phyloP scores from a whole-genome alignment of 2,797 vertebrate species.

The Nannoperca obscura region DNA sequence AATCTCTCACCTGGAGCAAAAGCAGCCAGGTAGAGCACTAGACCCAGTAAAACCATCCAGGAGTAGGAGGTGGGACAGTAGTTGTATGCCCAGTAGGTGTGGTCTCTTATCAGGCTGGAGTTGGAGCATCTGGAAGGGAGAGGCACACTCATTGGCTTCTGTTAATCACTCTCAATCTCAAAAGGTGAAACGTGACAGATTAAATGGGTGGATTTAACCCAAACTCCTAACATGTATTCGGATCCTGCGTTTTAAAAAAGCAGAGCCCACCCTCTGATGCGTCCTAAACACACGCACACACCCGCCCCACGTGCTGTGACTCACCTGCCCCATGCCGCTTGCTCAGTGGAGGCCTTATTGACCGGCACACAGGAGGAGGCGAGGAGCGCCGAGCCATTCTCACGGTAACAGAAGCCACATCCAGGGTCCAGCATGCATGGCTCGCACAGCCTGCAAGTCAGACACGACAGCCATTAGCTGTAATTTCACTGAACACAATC shows the following conservation, averaged over 20 bases:
- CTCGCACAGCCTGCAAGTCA: slow-evolving; percentile 89
- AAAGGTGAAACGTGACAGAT: background rate
- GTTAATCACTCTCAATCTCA: background rate
- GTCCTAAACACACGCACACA: slow-evolving; percentile 1
- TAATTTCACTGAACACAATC: slow-evolving; percentile 7
- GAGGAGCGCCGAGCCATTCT: slow-evolving; percentile 89
- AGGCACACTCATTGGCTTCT: background rate
- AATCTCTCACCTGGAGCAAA: slow-evolving; percentile 92
- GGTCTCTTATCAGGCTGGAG: slow-evolving; percentile 86
- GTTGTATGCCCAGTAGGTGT: slow-evolving; percentile 95
- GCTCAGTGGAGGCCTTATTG: slow-evolving; percentile 89
- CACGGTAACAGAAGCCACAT: slow-evolving; percentile 96
- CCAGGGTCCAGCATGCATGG: slow-evolving; percentile 96
- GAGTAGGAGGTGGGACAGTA: slow-evolving; percentile 96
- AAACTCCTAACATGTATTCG: background rate
- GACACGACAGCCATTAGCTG: background rate
- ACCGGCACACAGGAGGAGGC: slow-evolving; percentile 93
- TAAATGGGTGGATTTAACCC: background rate
- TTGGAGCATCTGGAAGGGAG: slow-evolving; percentile 90
- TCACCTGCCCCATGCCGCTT: slow-evolving; percentile 98
- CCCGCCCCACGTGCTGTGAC: slow-evolving; percentile 62
- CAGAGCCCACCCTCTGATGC: background rate
- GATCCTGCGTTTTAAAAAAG: background rate
- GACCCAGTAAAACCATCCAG: slow-evolving; percentile 94
- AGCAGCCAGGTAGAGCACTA: slow-evolving; percentile 93